Evolutionary conservation across 2,797 vertebrate genomes (phyloP), one percentile per base, ranked within the genome.

Genomic region (Trematomus bernacchii): DNA sequence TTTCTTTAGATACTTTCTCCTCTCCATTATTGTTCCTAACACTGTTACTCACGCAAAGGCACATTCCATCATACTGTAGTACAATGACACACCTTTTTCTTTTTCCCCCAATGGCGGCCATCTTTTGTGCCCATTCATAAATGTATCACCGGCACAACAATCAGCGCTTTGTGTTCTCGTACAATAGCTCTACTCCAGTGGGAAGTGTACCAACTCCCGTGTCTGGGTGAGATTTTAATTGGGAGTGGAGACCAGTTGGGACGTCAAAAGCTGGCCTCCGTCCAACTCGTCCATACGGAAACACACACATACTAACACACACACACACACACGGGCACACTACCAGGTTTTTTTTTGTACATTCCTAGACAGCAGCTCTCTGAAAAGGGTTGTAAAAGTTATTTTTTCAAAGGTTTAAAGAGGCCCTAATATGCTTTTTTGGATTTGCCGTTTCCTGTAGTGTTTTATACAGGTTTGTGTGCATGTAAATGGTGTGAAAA

Each of bases 161-260:
- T 77, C 69, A 3, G 15, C 64, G 55, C 88, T 86, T 89, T 91
- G 87, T 90, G 54, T 12, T 46, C 52, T 3, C 0, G 2, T 1
- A 90, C 85, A 90, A 90, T 60, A 58, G 90, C 23, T 83, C 79
- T 77, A 83, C 86, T 87, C 77, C 83, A 85, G 80, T 85, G 86
- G 76, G 90, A 89, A 87, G 80, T 42, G 71, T 40, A 48, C 77
- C 79, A 30, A 58, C 63, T 73, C 60, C 2, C 16, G 37, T 72
- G 80, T 69, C 53, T 30, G 79, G 85, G 71, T n/a, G 77, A 87
- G 52, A 71, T 80, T 85, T 84, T 90, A 87, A 89, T 91, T 88
- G 73, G 83, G 58, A 65, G 66, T 3, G 54, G 79, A 87, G 82
- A 79, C 82, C 83, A 47, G 44, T 62, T 23, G 9, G 8, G 30